phyloP scores from a whole-genome alignment of 1,140 invertebrate species.

The Drosophila cardini region DNA sequence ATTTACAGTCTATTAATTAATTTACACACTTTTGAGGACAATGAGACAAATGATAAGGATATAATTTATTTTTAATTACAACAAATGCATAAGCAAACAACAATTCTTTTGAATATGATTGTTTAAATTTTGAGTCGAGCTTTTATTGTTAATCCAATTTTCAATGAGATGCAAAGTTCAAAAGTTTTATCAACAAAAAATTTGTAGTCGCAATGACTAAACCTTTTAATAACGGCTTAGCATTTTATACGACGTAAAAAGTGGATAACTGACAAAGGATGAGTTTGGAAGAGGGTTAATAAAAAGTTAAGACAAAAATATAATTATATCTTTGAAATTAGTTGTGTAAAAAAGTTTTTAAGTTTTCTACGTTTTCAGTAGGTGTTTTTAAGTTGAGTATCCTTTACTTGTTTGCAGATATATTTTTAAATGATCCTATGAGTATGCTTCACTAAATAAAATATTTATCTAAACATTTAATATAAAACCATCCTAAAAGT shows the following conservation, averaged over 20 bases:
- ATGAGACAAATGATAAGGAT: too few species aligned
- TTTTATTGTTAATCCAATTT: background rate
- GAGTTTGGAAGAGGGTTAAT: background rate
- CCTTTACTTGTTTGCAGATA: too few species aligned
- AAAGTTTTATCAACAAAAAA: conserved; percentile 1
- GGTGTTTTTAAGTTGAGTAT: too few species aligned
- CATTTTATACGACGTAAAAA: conserved; percentile 1
- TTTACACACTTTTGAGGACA: too few species aligned
- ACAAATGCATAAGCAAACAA: too few species aligned
- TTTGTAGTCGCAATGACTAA: conserved; percentile 21
- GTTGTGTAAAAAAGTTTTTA: too few species aligned
- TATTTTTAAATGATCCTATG: background rate
- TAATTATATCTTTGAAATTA: too few species aligned
- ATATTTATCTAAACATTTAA: too few species aligned
- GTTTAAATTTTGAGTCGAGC: background rate
- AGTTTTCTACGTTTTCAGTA: too few species aligned
- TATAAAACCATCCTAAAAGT: background rate
- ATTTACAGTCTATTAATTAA: background rate
- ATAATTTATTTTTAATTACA: too few species aligned
- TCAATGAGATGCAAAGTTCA: too few species aligned
- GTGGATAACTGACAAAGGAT: background rate
- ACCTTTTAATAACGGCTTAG: conserved; percentile 7
- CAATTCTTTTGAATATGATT: background rate
- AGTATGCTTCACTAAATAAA: background rate
- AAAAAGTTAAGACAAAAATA: too few species aligned